Base-by-base conservation (phyloP, 1,140 invertebrate species). In the Drosophila athabasca region DNA sequence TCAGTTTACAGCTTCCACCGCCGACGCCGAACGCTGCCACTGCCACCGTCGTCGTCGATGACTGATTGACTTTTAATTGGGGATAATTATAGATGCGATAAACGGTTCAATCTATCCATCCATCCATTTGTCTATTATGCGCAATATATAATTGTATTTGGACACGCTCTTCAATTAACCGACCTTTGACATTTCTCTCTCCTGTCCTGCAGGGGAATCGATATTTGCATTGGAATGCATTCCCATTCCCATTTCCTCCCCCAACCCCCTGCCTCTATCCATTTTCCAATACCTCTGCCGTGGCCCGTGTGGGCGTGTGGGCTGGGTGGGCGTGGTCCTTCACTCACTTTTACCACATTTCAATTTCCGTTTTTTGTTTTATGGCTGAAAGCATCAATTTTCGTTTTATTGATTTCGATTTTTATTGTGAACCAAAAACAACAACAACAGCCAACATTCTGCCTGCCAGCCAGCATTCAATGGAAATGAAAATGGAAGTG, bases 341-440 rank as follows among this genome's bases (percentile, higher is more conserved):
- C 51, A 66, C 19, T 67, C 67, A 79, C 46, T 71, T 39, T 60
- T 62, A 84, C 79, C 79, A 75, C 79, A 83, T 83, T 83, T 83
- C 79, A 84, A 83, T 83, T 83, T 83, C 79, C 79, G 79, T 79
- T 83, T 84, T 83, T 70, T 70, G 79, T 83, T 84, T 83, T 83
- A 83, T 71, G 70, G 71, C 75, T 84, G 76, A 83, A 83, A 79
- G 79, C 80, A 79, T 83, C 79, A 83, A 83, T 83, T 83, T 83
- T 83, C 79, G 77, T 83, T 83, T 83, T 83, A 84, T 83, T 83
- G 79, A 83, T 83, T 83, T 83, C 79, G 76, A 76, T 76, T 83
- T 83, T 84, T 84, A 84, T 72, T 75, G 79, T 77, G 80, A 74
- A 69, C 69, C 75, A 79, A 79, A 41, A 79, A 45, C 39, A 60